Evolutionary conservation across 2,797 vertebrate species (phyloP).

Genomic region (Enteromius radiatus): DNA sequence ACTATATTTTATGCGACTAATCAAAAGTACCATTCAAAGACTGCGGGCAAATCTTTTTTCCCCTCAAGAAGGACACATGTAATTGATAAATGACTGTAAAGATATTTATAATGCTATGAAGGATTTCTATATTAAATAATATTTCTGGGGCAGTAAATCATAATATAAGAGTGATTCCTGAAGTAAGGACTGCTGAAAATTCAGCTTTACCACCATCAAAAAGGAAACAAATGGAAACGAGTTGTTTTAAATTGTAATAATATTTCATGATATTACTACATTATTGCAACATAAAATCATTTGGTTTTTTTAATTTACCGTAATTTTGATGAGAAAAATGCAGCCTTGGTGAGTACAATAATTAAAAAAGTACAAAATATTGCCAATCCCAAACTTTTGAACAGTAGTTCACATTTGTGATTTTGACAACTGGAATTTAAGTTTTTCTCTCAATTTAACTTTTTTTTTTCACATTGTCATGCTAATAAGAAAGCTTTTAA

Average conservation of each 20-base stretch:
- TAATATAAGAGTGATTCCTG: background rate
- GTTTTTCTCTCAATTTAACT: background rate
- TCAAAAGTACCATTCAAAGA: background rate
- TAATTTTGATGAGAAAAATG: background rate
- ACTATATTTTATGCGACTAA: background rate
- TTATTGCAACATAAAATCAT: background rate
- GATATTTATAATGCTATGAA: background rate
- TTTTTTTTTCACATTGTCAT: background rate
- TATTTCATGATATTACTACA: background rate
- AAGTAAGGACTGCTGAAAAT: background rate
- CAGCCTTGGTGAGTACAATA: background rate
- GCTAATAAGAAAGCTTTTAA: background rate
- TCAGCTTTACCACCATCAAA: background rate
- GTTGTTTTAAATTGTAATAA: background rate
- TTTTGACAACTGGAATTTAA: background rate
- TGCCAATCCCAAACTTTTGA: background rate
- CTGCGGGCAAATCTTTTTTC: background rate
- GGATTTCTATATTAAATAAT: background rate
- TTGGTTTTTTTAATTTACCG: background rate
- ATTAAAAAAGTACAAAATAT: too few relatives aligned
- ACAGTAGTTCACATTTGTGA: background rate
- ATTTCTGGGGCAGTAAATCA: background rate
- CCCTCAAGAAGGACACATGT: background rate
- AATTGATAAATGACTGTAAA: background rate
- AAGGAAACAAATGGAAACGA: background rate